Evolutionary conservation across 2,797 vertebrate species (phyloP), one percentile per base, ranked within the genome.

Genomic region (Ciconia nigra): DNA sequence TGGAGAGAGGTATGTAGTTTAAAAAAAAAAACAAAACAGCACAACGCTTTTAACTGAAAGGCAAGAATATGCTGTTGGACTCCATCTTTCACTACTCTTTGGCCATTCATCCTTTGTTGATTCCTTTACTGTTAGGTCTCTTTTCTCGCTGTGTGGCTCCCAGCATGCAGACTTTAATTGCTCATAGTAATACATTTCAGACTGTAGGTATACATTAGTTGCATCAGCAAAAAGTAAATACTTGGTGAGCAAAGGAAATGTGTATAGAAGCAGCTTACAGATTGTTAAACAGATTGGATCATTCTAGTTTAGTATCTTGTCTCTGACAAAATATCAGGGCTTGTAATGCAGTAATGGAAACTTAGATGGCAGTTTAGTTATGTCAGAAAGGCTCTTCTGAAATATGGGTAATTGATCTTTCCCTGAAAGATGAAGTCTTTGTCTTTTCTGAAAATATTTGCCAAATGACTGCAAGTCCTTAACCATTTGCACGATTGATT

Each of bases 161-260:
- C 41, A 66, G 76, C 58, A 33, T 31, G 57, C 58, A 83, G 59
- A 24, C 79, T 82, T 78, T 31, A 83, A 87, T 85, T 70, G 21
- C 58, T 89, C 25, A 28, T n/a, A 19, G 52, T 92, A 87, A 95
- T 83, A 86, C 76, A 65, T 89, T 94, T 83, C 82, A 89, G 66
- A 66, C 89, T 8, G 22, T 89, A 93, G 92, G 80, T 92, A 87
- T 95, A 95, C 86, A 94, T 96, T 96, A 94, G 83, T 55, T 90
- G 92, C 74, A 95, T 76, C 86, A 93, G 85, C 49, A 86, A 74
- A 89, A 96, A 86, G 91, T 91, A 96, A 96, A 95, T 95, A 91
- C 42, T 92, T 62, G 35, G 63, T 80, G 85, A 89, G 91, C 49
- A 86, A 72, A 94, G 72, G 89, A 81, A 83, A 69, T 93, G 93